Conservation (phyloP, 2,797 vertebrate genomes). For the Rhinoraja longicauda region DNA sequence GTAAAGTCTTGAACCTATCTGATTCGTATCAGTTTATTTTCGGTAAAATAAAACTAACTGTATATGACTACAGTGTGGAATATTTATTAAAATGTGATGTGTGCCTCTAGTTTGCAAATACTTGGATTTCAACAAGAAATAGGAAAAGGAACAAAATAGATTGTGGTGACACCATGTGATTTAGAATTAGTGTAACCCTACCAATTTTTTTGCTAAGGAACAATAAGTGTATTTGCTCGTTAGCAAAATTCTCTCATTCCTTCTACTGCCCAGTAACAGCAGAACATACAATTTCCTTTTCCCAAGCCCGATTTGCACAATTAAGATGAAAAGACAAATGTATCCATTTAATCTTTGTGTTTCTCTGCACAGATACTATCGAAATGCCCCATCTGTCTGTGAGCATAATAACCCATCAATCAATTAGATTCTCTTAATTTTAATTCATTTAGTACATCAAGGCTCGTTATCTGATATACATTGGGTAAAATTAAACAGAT, state of each 20-base stretch:
- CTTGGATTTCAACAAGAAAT: not conserved
- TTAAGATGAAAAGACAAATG: conserved; percentile 25
- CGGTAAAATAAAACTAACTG: not conserved
- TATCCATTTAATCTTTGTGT: not conserved
- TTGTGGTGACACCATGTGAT: not conserved
- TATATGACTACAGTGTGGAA: not conserved
- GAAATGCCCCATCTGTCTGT: conserved; percentile 7
- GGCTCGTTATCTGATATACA: conserved; percentile 20
- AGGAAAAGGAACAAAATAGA: not conserved
- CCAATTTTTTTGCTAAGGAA: no score
- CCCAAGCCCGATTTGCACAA: not conserved
- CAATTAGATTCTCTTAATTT: conserved; percentile 30
- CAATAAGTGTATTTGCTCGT: not conserved
- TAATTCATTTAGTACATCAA: conserved; percentile 29
- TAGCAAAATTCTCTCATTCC: not conserved
- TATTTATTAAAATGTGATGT: not conserved
- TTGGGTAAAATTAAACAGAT: conserved; percentile 36
- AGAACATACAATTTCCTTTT: not conserved
- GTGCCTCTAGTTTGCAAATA: not conserved
- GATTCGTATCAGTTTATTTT: not conserved
- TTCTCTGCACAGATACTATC: not conserved
- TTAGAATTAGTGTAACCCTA: not conserved
- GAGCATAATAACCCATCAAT: not conserved
- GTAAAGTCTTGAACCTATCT: not conserved
- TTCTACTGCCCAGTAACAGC: not conserved